A percentile compares a stretch with the other conserved stretches of the same genome.
phyloP scores from a whole-genome alignment of 1,140 invertebrate genomes.

The Dryas iulia region DNA sequence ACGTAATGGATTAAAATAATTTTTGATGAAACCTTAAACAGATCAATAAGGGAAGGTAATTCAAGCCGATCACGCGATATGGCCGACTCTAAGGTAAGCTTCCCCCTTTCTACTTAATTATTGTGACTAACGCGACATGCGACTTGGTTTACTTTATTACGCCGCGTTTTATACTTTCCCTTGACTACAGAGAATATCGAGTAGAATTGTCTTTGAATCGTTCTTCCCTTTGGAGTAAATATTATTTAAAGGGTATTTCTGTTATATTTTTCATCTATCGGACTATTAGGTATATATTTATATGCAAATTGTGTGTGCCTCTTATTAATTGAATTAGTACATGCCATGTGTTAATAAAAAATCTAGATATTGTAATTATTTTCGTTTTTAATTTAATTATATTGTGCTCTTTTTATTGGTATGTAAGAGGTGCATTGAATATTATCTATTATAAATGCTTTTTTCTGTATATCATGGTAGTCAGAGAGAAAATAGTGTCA shows the following conservation, averaged over 20 bases:
- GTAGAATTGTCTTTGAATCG: background rate
- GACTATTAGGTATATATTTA: background rate
- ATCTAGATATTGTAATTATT: too few species aligned
- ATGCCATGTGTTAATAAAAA: too few species aligned
- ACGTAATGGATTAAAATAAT: slow-evolving; percentile 73
- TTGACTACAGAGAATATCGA: background rate
- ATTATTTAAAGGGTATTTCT: background rate
- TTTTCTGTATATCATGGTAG: too few species aligned
- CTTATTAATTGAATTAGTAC: too few species aligned
- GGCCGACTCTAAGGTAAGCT: slow-evolving; percentile 63
- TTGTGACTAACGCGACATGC: slow-evolving; percentile 56
- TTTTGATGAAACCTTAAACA: slow-evolving; percentile 63
- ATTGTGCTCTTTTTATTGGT: too few species aligned
- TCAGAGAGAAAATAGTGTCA: too few species aligned
- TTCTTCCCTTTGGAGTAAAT: background rate
- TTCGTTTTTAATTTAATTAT: too few species aligned
- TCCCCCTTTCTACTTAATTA: slow-evolving; percentile 65
- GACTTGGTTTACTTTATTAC: background rate
- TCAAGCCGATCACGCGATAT: slow-evolving; percentile 71
- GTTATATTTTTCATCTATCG: background rate
- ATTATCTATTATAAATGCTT: too few species aligned
- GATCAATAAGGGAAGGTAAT: slow-evolving; percentile 73
- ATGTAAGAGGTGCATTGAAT: too few species aligned
- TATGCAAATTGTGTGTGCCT: too few species aligned
- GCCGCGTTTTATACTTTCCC: background rate